A percentile compares a stretch with the other conserved stretches of the same genome.
Conservation (phyloP, 2,797 vertebrate species). For the Argya squamiceps region DNA sequence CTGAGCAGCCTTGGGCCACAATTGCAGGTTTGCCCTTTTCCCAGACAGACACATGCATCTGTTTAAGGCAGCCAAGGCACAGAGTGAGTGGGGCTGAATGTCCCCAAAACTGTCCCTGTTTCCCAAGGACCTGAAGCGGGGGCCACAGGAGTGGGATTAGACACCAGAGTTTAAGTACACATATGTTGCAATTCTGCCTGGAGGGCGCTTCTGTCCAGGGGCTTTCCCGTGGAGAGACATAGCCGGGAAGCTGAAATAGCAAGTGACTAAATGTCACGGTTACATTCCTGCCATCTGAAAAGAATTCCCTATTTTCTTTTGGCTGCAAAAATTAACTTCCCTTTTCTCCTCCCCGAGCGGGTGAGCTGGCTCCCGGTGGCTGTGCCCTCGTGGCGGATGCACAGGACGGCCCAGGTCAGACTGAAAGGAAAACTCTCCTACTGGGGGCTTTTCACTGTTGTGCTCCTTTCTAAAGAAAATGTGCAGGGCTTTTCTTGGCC, state of each 20-base stretch:
- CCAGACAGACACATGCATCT: not conserved
- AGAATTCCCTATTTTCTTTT: conserved; percentile 50
- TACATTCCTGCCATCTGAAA: conserved; percentile 41
- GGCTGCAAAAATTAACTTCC: conserved; percentile 38
- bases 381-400: conserved; percentile 26
- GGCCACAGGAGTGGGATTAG: not conserved
- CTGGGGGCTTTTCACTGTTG: conserved; percentile 56
- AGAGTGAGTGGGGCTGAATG: fast-evolving
- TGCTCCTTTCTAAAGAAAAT: conserved; percentile 54
- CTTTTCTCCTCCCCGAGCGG: not conserved
- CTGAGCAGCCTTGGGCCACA: not conserved
- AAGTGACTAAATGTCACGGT: conserved; percentile 38
- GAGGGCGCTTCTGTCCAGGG: not conserved
- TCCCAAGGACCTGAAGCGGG: fast-evolving
- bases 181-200: not conserved
- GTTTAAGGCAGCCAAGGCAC: not conserved
- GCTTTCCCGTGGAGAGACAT: not conserved
- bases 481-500: conserved; percentile 43
- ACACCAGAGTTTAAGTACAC: not conserved
- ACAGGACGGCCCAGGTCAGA: conserved; percentile 37
- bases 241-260: not conserved
- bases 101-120: not conserved
- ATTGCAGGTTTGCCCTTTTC: not conserved
- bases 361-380: conserved; percentile 14
- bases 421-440: conserved; percentile 56